Percentiles rank a stretch among this genome's conserved stretches.
These are phyloP conservation scores for Acheta domesticus DNA, from an alignment of 2,888 invertebrate species.

Conservation along the genomic window DNA sequence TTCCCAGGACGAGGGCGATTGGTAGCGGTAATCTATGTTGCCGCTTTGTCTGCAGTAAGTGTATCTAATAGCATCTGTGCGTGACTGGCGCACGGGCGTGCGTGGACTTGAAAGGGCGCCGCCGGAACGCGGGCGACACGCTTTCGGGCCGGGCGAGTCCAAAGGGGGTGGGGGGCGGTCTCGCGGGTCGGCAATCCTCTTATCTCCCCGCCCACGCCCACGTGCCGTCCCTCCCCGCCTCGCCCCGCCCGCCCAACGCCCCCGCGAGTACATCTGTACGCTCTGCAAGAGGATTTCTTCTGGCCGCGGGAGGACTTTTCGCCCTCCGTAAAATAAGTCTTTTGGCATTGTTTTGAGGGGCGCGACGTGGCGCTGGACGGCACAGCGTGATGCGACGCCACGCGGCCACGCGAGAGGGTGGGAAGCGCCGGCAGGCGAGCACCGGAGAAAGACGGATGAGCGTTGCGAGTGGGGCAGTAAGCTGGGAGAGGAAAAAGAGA, in stretches of 20 bases:
- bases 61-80: too few species aligned
- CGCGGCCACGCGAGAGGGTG: neutral
- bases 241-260: neutral
- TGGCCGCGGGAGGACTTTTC: neutral
- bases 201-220: neutral
- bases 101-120: too few species aligned
- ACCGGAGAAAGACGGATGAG: too few species aligned
- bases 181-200: neutral
- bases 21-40: too few species aligned
- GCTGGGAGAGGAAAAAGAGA: too few species aligned
- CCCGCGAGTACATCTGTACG: neutral
- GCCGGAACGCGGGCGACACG: too few species aligned
- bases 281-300: neutral
- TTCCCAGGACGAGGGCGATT: too few species aligned
- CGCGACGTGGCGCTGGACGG: neutral
- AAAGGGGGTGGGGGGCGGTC: neutral
- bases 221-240: neutral
- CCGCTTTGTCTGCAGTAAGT: too few species aligned
- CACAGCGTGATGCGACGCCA: neutral
- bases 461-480: too few species aligned
- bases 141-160: neutral
- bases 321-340: conserved; percentile 4
- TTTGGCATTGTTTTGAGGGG: neutral
- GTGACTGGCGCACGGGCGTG: too few species aligned
- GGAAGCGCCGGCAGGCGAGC: neutral